Percentiles rank a stretch among this genome's conserved stretches.
Evolutionary conservation across 2,888 invertebrate genomes (phyloP).

Genomic region (Archaeoteleia sp.): DNA sequence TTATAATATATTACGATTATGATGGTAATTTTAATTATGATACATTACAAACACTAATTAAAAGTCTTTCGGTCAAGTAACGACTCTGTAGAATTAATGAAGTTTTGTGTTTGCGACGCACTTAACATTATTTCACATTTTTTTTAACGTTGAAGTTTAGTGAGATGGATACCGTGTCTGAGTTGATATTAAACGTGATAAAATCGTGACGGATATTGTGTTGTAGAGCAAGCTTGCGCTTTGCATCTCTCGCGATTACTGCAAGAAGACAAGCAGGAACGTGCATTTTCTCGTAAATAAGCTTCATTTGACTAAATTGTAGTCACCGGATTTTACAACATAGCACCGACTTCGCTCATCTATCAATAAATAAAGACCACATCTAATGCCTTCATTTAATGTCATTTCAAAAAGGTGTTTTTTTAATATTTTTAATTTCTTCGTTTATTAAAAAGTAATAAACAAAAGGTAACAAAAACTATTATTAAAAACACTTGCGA

Average conservation of each 20-base stretch:
- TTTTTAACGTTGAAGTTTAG: slow-evolving; percentile 2
- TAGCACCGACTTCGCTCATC: not conserved
- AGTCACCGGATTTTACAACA: not conserved
- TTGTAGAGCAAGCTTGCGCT: slow-evolving; percentile 4
- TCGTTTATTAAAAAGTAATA: too few species aligned
- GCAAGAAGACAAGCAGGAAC: slow-evolving; percentile 5
- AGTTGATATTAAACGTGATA: not conserved
- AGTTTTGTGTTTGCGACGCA: not conserved
- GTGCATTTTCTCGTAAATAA: slow-evolving; percentile 11
- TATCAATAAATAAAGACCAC: not conserved
- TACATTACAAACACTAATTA: too few species aligned
- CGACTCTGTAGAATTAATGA: not conserved
- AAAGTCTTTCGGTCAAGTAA: too few species aligned
- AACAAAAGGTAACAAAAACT: too few species aligned
- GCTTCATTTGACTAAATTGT: slow-evolving; percentile 1
- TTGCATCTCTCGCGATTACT: slow-evolving; percentile 11
- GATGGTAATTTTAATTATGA: too few species aligned
- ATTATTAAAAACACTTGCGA: too few species aligned
- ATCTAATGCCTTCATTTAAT: not conserved
- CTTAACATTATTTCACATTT: not conserved
- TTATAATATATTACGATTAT: too few species aligned
- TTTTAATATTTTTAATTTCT: too few species aligned
- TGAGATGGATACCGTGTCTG: not conserved
- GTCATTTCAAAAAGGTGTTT: not conserved
- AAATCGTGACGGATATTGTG: slow-evolving; percentile 6